A percentile compares a stretch with the other conserved stretches of the same genome.
Conservation (phyloP, 2,888 invertebrate species). For the Julus scanicus region DNA sequence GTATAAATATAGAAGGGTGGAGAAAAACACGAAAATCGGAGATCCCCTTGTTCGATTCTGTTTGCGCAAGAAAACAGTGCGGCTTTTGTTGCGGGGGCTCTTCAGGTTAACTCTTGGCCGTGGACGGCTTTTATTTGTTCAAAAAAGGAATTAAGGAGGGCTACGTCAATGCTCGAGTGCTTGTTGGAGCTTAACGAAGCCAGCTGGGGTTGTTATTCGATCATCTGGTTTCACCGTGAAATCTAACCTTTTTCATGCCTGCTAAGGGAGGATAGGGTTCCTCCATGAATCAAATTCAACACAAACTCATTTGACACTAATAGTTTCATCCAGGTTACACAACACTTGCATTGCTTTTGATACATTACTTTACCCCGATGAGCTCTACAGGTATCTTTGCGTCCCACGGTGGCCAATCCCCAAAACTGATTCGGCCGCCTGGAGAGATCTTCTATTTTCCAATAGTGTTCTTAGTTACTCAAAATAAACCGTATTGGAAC, state of each 20-base stretch:
- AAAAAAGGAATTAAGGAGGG: constrained; percentile 26
- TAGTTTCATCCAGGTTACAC: constrained; percentile 14
- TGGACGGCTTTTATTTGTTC: constrained; percentile 7
- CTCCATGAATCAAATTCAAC: neutral
- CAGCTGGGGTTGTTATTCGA: constrained; percentile 8
- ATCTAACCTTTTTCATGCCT: neutral
- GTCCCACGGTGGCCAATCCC: neutral
- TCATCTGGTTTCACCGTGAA: neutral
- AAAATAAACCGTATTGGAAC: too few relatives aligned
- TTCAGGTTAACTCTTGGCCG: constrained; percentile 9
- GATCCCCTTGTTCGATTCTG: constrained; percentile 31
- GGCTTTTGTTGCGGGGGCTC: constrained; percentile 31
- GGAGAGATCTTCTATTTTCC: neutral
- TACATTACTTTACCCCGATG: neutral
- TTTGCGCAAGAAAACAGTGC: constrained; percentile 39
- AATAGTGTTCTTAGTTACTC: too few relatives aligned
- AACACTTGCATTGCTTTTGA: neutral
- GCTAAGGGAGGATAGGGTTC: neutral
- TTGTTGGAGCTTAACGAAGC: constrained; percentile 1
- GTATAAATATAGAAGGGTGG: constrained; percentile 29
- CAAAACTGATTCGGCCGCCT: neutral
- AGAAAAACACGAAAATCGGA: constrained; percentile 35
- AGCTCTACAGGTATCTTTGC: constrained; percentile 10
- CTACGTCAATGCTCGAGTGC: neutral
- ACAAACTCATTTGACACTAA: neutral